phyloP scores from a whole-genome alignment of 2,888 invertebrate genomes.

The Crepidodera aurea region DNA sequence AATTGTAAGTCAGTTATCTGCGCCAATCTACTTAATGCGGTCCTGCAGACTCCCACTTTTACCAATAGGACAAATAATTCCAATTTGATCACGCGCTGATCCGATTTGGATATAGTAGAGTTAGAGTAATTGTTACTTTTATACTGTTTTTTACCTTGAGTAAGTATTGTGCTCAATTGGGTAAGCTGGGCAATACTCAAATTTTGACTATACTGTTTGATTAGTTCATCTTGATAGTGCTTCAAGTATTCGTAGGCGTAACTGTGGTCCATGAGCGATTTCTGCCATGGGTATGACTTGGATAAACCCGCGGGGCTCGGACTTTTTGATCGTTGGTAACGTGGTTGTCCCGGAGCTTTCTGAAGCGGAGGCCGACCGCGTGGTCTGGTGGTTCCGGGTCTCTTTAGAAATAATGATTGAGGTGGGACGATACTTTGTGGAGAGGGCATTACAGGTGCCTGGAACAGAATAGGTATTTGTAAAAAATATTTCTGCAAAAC shows the following conservation, averaged over 20 bases:
- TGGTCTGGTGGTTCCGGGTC: constrained; percentile 60
- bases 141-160: constrained; percentile 46
- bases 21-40: no score
- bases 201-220: constrained; percentile 59
- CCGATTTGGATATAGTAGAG: no score
- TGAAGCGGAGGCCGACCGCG: constrained; percentile 65
- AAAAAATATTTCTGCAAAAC: no score
- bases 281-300: constrained; percentile 49
- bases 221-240: constrained; percentile 60
- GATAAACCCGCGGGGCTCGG: constrained; percentile 39
- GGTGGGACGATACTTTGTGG: constrained; percentile 37
- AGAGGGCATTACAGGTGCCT: constrained; percentile 49
- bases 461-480: constrained; percentile 18
- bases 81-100: no score
- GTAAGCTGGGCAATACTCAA: constrained; percentile 50
- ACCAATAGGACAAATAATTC: no score
- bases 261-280: constrained; percentile 49
- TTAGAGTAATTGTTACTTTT: no score
- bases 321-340: constrained; percentile 51
- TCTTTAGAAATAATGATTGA: constrained; percentile 32
- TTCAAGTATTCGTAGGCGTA: constrained; percentile 56
- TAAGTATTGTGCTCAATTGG: constrained; percentile 50
- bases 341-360: constrained; percentile 51
- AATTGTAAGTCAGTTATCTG: no score
- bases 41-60: no score